phyloP scores from a whole-genome alignment of 2,888 invertebrate species.

The Acrocyrtus sp. region DNA sequence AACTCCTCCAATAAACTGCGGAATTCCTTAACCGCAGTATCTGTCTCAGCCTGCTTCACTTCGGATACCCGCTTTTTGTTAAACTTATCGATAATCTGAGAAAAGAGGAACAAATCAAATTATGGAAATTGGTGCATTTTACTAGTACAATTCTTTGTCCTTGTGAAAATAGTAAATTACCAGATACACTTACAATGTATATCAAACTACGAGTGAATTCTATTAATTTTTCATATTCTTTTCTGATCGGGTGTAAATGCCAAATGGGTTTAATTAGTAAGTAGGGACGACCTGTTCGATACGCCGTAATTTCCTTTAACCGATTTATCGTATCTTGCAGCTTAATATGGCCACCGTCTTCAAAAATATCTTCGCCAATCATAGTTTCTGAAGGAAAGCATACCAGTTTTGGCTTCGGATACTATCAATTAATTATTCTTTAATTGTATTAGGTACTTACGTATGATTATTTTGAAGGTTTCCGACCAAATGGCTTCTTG shows the following conservation, averaged over 20 bases:
- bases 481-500: not conserved
- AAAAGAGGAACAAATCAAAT: too few relatives aligned
- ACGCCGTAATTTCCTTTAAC: conserved; percentile 6
- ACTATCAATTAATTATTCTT: too few relatives aligned
- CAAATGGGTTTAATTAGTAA: not conserved
- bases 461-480: not conserved
- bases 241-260: conserved; percentile 12
- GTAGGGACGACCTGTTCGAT: not conserved
- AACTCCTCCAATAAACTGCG: conserved; percentile 3
- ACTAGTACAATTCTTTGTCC: too few relatives aligned
- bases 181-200: too few relatives aligned
- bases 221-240: conserved; percentile 2
- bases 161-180: too few relatives aligned
- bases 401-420: not conserved
- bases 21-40: not conserved
- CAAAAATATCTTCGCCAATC: not conserved
- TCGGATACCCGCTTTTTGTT: not conserved
- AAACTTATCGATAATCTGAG: not conserved
- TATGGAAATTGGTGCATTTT: not conserved
- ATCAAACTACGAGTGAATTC: too few relatives aligned
- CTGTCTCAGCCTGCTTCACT: not conserved
- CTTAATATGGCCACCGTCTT: not conserved
- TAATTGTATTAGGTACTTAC: too few relatives aligned
- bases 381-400: not conserved
- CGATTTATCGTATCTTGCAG: conserved; percentile 1